phyloP scores from a whole-genome alignment of 2,888 invertebrate species.

The Drosophila falleni region DNA sequence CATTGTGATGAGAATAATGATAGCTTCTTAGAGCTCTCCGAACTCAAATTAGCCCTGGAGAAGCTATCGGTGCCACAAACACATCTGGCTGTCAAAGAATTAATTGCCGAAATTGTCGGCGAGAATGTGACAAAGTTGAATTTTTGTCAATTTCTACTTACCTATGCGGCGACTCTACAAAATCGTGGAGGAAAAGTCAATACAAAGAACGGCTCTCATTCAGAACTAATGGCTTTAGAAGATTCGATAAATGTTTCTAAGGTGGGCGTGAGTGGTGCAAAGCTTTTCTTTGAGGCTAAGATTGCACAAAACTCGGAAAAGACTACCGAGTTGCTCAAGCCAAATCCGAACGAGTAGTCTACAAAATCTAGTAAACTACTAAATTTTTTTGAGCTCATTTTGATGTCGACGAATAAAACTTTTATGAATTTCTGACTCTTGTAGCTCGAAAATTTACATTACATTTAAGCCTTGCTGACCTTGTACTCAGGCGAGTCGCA shows the following conservation, averaged over 20 bases:
- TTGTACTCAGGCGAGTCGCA: constrained; percentile 38
- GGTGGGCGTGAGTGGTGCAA: constrained; percentile 53
- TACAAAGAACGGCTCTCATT: not conserved
- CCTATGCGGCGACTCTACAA: constrained; percentile 34
- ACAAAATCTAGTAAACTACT: not conserved
- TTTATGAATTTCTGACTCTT: not conserved
- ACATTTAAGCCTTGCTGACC: constrained; percentile 35
- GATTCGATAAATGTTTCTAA: constrained; percentile 31
- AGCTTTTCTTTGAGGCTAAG: constrained; percentile 60
- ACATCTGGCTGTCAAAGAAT: constrained; percentile 48
- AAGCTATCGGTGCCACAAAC: constrained; percentile 63
- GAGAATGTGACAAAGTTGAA: not conserved
- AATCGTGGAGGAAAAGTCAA: not conserved
- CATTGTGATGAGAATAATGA: constrained; percentile 43
- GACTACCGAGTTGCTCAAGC: not conserved
- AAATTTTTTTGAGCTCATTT: not conserved
- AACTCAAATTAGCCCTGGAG: constrained; percentile 58
- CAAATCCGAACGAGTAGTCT: not conserved
- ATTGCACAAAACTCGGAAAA: constrained; percentile 26
- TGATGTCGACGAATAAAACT: not conserved
- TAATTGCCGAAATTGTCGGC: constrained; percentile 41
- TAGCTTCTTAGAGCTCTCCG: constrained; percentile 37
- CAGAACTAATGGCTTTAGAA: not conserved
- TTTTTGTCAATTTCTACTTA: constrained; percentile 54
- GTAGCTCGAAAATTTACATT: constrained; percentile 14